Percentiles rank a stretch among this genome's conserved stretches.
These are phyloP conservation scores for Leptinotarsa tumamoca DNA, from an alignment of 2,888 invertebrate species.

Conservation along the genomic window DNA sequence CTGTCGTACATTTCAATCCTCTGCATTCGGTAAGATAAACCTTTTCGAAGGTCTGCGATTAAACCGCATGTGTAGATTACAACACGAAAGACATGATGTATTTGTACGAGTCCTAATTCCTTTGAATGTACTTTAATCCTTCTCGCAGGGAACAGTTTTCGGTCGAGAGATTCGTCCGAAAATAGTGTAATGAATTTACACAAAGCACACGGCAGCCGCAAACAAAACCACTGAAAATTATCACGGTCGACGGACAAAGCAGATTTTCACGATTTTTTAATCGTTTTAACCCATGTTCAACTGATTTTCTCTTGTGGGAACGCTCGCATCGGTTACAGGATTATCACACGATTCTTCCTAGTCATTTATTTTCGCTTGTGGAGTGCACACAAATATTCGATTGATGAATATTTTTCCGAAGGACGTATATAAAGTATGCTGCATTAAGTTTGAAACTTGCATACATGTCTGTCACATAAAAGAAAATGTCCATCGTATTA, in stretches of 20 bases:
- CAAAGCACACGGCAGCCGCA: constrained; percentile 7
- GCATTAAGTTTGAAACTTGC: no score
- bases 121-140: constrained; percentile 17
- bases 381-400: neutral
- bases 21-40: neutral
- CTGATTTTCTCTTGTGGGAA: constrained; percentile 37
- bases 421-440: no score
- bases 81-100: neutral
- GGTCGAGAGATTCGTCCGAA: neutral
- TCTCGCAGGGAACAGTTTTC: neutral
- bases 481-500: no score
- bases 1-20: neutral
- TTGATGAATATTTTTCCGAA: neutral
- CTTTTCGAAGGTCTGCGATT: neutral
- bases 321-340: constrained; percentile 30
- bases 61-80: constrained; percentile 4
- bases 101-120: neutral
- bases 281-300: constrained; percentile 39
- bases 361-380: constrained; percentile 15
- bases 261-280: constrained; percentile 41
- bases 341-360: constrained; percentile 30
- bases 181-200: constrained; percentile 26
- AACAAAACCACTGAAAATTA: constrained; percentile 28
- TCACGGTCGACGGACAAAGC: constrained; percentile 32
- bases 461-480: no score